These are phyloP conservation scores for Lethenteron camtschaticum DNA, from an alignment of 2,113 vertebrate genomes.

Conservation along the genomic window DNA sequence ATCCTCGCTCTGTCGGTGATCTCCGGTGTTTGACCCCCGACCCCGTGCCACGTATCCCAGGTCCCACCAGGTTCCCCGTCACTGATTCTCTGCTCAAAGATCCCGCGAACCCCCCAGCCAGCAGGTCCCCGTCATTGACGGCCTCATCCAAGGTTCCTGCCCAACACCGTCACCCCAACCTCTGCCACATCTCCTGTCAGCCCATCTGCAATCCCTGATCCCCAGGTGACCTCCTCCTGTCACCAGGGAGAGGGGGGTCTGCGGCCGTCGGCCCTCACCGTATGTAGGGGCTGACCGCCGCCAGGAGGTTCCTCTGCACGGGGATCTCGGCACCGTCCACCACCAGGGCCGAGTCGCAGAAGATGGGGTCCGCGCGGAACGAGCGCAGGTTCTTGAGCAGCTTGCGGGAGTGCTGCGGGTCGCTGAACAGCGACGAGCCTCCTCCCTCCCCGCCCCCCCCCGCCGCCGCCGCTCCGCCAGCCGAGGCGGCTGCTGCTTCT, in stretches of 20 bases:
- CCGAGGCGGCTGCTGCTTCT: no score
- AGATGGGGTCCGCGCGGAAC: conserved; percentile 62
- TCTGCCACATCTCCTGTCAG: no score
- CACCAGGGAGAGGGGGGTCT: neutral
- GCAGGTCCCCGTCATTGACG: no score
- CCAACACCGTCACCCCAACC: no score
- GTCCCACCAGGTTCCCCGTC: no score
- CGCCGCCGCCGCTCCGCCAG: neutral
- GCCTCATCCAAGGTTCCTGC: no score
- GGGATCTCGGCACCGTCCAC: conserved; percentile 71
- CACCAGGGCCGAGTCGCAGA: conserved; percentile 73
- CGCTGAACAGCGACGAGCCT: conserved; percentile 12
- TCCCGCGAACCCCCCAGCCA: no score
- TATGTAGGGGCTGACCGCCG: conserved; percentile 77
- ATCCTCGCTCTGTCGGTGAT: no score
- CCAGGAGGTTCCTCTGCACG: conserved; percentile 82
- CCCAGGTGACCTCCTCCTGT: neutral
- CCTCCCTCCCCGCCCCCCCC: neutral
- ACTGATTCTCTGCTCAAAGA: no score
- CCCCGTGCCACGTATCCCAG: no score
- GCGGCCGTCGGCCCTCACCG: conserved; percentile 25
- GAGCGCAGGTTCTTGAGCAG: conserved; percentile 52
- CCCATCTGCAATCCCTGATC: no score
- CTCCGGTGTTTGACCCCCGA: no score
- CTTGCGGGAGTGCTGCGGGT: conserved; percentile 69